Evolutionary conservation across 2,888 invertebrate species (phyloP), one percentile per base, ranked within the genome.

Genomic region (Tuta absoluta): DNA sequence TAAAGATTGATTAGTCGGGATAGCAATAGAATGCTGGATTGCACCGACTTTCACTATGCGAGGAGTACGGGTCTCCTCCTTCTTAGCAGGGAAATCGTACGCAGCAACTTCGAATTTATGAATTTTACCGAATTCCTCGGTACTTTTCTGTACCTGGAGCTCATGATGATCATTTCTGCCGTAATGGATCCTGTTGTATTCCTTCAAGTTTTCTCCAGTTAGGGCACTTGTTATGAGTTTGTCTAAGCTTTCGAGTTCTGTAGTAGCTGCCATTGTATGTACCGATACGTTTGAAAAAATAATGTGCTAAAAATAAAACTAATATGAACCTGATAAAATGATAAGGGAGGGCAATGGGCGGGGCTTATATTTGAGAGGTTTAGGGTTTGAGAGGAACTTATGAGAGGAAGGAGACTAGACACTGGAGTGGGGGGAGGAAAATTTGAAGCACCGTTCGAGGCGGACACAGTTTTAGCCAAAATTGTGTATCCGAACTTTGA

Each of bases 11-110:
- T 93, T 93, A 0, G 99, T 97, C 0, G 96, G 93, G 59, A 94
- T 75, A 0, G 94, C 96, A 65, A 97, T 96, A 56, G 95, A 93
- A 86, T 98, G 95, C 88, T 99, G 99, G 71, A 99, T 94, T 41
- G 97, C 87, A 14, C 97, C 99, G 11, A 98, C 94, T 69, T 95
- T 93, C 0, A 98, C 96, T 38, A 95, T 79, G 61, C 96, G 93
- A 0, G 95, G 93, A 17, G 92, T 82, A 63, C 98, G 93, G 1
- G 94, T 87, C 72, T 96, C 93, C 89, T 98, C 98, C 38, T 78
- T 77, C 10, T 92, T 89, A 0, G 95, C 95, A 4, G 92, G 89
- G 75, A 98, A 95, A 48, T 89, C 89, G 85, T 95, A 98, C 0
- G 95, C 95, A 75, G 94, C 93, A 5, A 98, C 81, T 75, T 99